Conservation (phyloP, 2,113 vertebrate genomes). For the Urocynchramus pylzowi region DNA sequence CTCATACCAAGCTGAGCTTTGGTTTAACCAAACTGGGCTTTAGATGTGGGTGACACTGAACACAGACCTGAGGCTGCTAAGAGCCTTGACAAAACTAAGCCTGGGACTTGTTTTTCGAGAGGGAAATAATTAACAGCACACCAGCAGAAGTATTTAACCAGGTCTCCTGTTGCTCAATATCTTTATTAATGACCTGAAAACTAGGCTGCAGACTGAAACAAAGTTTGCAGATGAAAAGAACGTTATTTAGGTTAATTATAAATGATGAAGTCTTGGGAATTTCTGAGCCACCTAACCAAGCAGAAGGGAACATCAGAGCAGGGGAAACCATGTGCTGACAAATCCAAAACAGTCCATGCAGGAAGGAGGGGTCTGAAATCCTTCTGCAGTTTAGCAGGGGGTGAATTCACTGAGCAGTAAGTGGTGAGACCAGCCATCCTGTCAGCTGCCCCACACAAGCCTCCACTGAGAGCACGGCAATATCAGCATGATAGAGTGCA, state of each 20-base stretch:
- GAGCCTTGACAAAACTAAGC: background rate
- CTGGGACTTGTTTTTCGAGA: rapidly evolving
- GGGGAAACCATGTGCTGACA: background rate
- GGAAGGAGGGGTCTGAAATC: background rate
- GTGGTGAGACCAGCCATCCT: background rate
- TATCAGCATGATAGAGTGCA: background rate
- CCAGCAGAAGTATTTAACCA: background rate
- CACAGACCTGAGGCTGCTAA: background rate
- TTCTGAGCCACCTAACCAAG: background rate
- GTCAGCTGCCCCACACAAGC: background rate
- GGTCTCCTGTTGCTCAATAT: background rate
- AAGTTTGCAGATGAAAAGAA: conserved; percentile 35
- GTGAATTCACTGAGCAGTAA: background rate
- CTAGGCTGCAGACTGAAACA: background rate
- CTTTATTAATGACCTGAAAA: conserved; percentile 42
- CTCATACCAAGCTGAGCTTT: background rate
- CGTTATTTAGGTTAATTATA: conserved; percentile 27
- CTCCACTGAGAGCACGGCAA: background rate
- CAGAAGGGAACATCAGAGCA: background rate
- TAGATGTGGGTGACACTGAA: background rate
- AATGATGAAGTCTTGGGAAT: background rate
- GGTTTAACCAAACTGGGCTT: background rate
- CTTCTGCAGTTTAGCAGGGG: background rate
- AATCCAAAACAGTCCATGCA: background rate
- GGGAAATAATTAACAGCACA: background rate